Percentiles rank a stretch among this genome's conserved stretches.
These are phyloP conservation scores for Manacus vitellinus DNA, from an alignment of 2,113 vertebrate genomes.

Conservation along the genomic window DNA sequence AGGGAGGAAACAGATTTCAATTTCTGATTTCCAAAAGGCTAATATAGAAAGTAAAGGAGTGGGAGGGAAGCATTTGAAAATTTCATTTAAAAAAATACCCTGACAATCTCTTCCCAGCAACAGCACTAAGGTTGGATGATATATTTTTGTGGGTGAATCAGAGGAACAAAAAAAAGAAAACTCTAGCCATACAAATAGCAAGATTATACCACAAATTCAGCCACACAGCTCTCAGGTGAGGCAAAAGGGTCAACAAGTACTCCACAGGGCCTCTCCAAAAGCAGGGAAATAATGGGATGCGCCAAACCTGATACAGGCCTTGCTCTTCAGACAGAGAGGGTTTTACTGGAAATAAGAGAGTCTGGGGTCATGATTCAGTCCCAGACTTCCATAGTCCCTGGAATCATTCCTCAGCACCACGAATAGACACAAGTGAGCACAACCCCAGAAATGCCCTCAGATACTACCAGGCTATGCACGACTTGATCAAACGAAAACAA, in stretches of 20 bases:
- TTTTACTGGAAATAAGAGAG: background rate
- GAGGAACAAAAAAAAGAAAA: background rate
- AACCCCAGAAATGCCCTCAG: background rate
- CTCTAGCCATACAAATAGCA: background rate
- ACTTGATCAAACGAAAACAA: background rate
- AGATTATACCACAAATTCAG: background rate
- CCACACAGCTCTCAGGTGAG: accelerated
- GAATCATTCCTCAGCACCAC: background rate
- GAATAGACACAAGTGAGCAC: background rate
- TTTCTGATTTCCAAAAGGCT: background rate
- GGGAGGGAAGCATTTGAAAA: background rate
- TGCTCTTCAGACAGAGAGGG: background rate
- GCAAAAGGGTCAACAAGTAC: background rate
- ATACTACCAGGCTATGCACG: background rate
- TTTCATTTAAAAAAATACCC: background rate
- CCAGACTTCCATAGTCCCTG: background rate
- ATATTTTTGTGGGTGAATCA: background rate
- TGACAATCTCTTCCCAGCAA: background rate
- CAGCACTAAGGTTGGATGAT: background rate
- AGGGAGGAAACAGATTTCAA: background rate
- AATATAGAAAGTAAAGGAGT: background rate
- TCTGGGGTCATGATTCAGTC: background rate
- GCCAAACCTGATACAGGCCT: background rate
- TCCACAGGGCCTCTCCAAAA: background rate
- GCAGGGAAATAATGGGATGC: background rate